Evolutionary conservation across 53 echinoderm and acorn worm genomes (phyloP).

Genomic region (Crossaster papposus): DNA sequence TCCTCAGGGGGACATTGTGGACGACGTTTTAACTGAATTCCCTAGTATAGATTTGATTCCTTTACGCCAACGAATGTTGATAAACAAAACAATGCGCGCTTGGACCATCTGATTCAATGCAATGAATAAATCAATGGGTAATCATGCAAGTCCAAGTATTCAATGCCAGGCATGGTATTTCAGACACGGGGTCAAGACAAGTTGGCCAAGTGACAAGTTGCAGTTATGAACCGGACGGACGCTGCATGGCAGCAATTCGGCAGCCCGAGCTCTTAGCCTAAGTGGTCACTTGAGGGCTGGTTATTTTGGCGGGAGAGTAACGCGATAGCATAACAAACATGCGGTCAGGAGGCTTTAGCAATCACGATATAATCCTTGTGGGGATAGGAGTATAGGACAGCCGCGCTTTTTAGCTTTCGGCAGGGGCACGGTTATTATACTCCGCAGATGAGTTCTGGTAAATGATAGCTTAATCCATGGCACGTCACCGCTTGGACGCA

Average conservation of each 20-base stretch:
- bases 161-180: too few relatives aligned
- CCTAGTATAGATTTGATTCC: too few relatives aligned
- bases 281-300: neutral
- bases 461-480: constrained; percentile 32
- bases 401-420: neutral
- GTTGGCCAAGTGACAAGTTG: neutral
- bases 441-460: neutral
- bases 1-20: too few relatives aligned
- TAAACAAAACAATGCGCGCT: too few relatives aligned
- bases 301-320: constrained; percentile 16
- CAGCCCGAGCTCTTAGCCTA: neutral
- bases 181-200: neutral
- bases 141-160: too few relatives aligned
- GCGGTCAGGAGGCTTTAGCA: neutral
- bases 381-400: neutral
- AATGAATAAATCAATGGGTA: too few relatives aligned
- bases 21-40: too few relatives aligned
- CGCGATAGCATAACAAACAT: constrained; percentile 32
- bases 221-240: neutral
- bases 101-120: too few relatives aligned
- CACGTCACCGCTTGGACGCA: neutral
- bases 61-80: too few relatives aligned
- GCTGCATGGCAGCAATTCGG: neutral
- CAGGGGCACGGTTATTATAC: constrained; percentile 18
- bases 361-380: constrained; percentile 39